A percentile compares a stretch with the other conserved stretches of the same genome.
These are phyloP conservation scores for Ploceus nigricollis DNA, from an alignment of 2,113 vertebrate genomes.

Conservation along the genomic window DNA sequence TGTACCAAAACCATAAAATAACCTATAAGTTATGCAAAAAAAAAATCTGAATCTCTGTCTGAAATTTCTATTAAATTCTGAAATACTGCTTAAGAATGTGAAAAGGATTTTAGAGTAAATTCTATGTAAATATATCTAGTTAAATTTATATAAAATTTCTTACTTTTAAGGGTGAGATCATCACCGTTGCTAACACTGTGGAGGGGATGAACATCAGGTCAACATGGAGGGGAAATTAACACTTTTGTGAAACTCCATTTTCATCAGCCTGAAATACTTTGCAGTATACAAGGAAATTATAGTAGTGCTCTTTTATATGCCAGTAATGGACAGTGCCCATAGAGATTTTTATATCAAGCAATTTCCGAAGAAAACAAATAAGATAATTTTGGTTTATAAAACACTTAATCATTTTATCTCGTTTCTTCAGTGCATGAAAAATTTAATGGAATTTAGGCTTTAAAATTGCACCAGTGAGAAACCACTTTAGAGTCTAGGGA, in stretches of 20 bases:
- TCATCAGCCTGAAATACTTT: not conserved
- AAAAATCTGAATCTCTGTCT: not conserved
- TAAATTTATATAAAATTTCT: not conserved
- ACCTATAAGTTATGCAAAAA: fast-evolving
- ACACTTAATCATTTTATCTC: not conserved
- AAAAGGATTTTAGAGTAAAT: not conserved
- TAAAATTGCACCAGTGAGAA: not conserved
- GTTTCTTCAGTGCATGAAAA: not conserved
- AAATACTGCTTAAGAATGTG: not conserved
- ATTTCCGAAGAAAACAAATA: not conserved
- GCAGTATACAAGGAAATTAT: not conserved
- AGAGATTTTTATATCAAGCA: not conserved
- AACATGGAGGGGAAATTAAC: not conserved
- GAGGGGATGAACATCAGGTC: not conserved
- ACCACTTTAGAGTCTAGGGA: not conserved
- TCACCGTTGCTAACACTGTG: not conserved
- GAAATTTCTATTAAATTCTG: not conserved
- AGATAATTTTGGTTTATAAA: not conserved
- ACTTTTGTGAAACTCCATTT: not conserved
- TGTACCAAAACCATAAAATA: not conserved
- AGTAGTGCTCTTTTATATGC: not conserved
- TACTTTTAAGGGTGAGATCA: not conserved
- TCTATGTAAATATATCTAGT: not conserved
- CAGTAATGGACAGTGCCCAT: not conserved
- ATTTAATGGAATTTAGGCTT: not conserved